phyloP scores from a whole-genome alignment of 1,140 invertebrate genomes.

The Steinernema khuongi region DNA sequence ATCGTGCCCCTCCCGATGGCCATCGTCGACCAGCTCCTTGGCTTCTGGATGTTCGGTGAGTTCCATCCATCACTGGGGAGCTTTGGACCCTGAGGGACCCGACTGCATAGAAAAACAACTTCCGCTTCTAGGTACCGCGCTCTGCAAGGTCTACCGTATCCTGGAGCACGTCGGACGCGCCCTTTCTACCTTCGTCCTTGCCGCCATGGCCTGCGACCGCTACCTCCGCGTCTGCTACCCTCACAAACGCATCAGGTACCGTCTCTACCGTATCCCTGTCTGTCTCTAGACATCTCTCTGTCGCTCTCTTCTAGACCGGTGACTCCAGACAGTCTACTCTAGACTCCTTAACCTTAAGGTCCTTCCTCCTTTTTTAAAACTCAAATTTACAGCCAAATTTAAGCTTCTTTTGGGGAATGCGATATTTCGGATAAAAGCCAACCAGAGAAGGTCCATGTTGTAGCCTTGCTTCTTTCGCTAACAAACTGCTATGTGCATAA shows the following conservation, averaged over 20 bases:
- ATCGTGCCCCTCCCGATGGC: slow-evolving; percentile 57
- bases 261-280: neutral
- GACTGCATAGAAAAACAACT: neutral
- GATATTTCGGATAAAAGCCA: no score
- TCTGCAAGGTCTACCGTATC: slow-evolving; percentile 49
- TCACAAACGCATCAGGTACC: slow-evolving; percentile 32
- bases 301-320: slow-evolving; percentile 16
- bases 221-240: slow-evolving; percentile 55
- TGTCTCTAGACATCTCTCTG: neutral
- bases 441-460: no score
- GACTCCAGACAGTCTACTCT: slow-evolving; percentile 8
- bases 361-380: no score
- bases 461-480: no score
- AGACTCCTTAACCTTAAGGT: no score
- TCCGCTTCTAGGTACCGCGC: slow-evolving; percentile 29
- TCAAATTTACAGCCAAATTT: no score
- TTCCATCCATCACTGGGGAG: slow-evolving; percentile 21
- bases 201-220: slow-evolving; percentile 49
- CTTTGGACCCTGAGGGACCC: slow-evolving; percentile 22
- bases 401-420: no score
- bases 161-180: slow-evolving; percentile 47
- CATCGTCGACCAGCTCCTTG: slow-evolving; percentile 55
- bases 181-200: slow-evolving; percentile 52
- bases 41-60: slow-evolving; percentile 57
- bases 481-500: no score